These are phyloP conservation scores for Drosophila picticornis DNA, from an alignment of 2,888 invertebrate species.

Conservation along the genomic window DNA sequence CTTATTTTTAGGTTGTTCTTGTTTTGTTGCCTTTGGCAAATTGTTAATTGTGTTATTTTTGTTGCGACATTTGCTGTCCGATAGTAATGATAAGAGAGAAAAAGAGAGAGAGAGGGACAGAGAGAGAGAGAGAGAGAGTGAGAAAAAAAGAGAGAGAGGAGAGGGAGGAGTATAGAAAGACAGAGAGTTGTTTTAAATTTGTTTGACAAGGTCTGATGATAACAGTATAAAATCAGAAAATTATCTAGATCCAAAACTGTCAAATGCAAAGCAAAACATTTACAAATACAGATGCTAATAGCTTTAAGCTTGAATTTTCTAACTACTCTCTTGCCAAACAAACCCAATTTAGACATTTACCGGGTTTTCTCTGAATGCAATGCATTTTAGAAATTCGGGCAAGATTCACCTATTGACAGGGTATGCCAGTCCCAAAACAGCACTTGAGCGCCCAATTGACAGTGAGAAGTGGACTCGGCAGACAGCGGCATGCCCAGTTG, in stretches of 20 bases:
- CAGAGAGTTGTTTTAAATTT: neutral
- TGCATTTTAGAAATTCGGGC: neutral
- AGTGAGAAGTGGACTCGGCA: slow-evolving; percentile 39
- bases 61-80: slow-evolving; percentile 30
- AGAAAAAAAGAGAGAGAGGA: neutral
- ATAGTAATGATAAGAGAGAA: slow-evolving; percentile 22
- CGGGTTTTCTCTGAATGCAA: neutral
- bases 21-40: slow-evolving; percentile 15
- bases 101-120: neutral
- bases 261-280: slow-evolving; percentile 28
- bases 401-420: slow-evolving; percentile 1
- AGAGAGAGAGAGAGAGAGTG: neutral
- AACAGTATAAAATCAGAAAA: slow-evolving; percentile 18
- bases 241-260: slow-evolving; percentile 30
- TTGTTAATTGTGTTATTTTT: slow-evolving; percentile 38
- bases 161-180: neutral
- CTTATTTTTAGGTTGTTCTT: slow-evolving; percentile 4
- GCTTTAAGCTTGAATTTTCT: neutral
- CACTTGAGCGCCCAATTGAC: slow-evolving; percentile 32
- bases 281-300: slow-evolving; percentile 2
- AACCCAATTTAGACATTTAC: neutral
- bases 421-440: slow-evolving; percentile 22
- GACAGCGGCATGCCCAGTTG: slow-evolving; percentile 15
- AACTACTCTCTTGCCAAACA: neutral
- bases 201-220: neutral